Evolutionary conservation across 2,113 vertebrate species (phyloP), one percentile per base, ranked within the genome.

Genomic region (Solenodon paradoxus): DNA sequence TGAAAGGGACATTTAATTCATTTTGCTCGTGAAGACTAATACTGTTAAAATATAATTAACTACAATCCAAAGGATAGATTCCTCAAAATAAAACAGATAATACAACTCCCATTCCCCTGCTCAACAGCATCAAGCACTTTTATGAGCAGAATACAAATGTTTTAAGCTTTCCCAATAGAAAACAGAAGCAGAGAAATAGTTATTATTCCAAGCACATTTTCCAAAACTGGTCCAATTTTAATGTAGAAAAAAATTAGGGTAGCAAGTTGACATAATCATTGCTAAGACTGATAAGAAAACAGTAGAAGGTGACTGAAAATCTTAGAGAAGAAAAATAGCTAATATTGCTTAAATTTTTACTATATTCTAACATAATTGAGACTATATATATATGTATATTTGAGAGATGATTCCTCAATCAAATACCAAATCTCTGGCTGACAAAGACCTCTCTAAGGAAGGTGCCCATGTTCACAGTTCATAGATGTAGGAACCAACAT

Each of bases 91-190:
- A 93, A 93, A 61, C 9, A 30, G 16, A 42, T 26, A 45, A 63
- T 74, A 40, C 17, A 75, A 35, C 4, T 20, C n/a, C 13, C 84
- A 72, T 3, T 42, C 4, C 7, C 7, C 16, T 72, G 49, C 74
- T 55, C 19, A 11, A 22, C 28, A 81, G 40, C 55, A 78, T n/a
- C 69, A 88, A 74, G 13, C n/a, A 45, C 7, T 49, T 71, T 83
- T 38, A 63, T 17, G 55, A 85, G 49, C 40, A 75, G 38, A 66
- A 72, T 9, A 95, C 24, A 89, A 75, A 88, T 45, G 2, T 66
- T 95, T 81, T n/a, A 63, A 7, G 42, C 35, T 93, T 92, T 61
- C 20, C 19, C 47, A 89, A 53, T 35, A 95, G 7, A 95, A 93
- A 93, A 72, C 13, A 38, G 32, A 71, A 86, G 13, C 19, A 85